Evolutionary conservation across 30 jellyfish, hydroid and myxozoan genomes (phyloP).

Genomic region (Chironex yamaguchii): DNA sequence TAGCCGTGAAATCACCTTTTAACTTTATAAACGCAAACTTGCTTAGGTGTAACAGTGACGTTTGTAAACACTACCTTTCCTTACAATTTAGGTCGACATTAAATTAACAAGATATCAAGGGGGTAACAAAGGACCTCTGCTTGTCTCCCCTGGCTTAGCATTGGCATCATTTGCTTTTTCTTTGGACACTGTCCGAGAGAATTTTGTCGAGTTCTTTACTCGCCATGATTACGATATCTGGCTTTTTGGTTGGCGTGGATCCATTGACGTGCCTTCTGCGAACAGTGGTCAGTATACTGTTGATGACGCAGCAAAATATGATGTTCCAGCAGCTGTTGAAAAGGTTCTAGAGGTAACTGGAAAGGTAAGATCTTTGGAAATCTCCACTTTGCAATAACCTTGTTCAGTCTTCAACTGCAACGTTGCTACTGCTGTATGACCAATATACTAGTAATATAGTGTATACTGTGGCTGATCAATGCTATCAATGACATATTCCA

Average conservation of each 20-base stretch:
- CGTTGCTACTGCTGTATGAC: too few species aligned
- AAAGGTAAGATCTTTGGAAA: constrained; percentile 65
- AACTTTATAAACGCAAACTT: too few species aligned
- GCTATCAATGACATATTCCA: too few species aligned
- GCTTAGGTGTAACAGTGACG: too few species aligned
- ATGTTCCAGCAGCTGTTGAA: constrained; percentile 73
- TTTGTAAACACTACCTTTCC: too few species aligned
- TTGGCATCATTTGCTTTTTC: constrained; percentile 37
- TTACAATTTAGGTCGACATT: constrained; percentile 58
- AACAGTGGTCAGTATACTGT: constrained; percentile 50
- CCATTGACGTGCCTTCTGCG: constrained; percentile 72
- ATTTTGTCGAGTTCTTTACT: constrained; percentile 63
- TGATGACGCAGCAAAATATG: constrained; percentile 61
- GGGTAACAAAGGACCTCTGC: constrained; percentile 82
- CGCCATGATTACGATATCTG: constrained; percentile 61
- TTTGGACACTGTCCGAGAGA: constrained; percentile 67
- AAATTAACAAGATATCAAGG: constrained; percentile 72
- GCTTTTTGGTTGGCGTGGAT: constrained; percentile 68
- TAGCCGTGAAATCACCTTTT: too few species aligned
- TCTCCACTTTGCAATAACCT: too few species aligned
- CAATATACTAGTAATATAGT: too few species aligned
- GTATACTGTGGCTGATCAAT: too few species aligned
- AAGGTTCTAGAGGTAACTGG: constrained; percentile 58
- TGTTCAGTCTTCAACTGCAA: too few species aligned
- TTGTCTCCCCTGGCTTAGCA: constrained; percentile 72